These are phyloP conservation scores for Drosophila insularis DNA, from an alignment of 1,140 invertebrate genomes.

Conservation along the genomic window DNA sequence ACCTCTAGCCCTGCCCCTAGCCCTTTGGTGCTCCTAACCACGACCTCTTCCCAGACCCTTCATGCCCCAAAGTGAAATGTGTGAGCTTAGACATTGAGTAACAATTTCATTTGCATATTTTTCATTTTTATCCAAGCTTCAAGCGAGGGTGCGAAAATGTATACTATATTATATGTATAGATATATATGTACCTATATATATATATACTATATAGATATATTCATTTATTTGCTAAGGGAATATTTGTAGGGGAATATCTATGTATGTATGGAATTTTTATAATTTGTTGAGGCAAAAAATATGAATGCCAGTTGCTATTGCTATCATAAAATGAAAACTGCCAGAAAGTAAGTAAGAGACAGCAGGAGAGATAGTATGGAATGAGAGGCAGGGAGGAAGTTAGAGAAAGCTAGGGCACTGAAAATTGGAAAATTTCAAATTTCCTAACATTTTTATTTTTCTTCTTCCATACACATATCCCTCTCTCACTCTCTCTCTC, in stretches of 20 bases:
- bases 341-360: constrained; percentile 17
- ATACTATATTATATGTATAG: constrained; percentile 26
- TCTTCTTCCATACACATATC: neutral
- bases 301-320: constrained; percentile 46
- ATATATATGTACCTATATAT: neutral
- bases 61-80: constrained; percentile 28
- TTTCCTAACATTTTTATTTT: constrained; percentile 49
- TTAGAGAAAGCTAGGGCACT: constrained; percentile 43
- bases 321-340: constrained; percentile 55
- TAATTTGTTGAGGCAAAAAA: constrained; percentile 31
- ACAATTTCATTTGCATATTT: constrained; percentile 81
- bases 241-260: constrained; percentile 35
- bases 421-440: constrained; percentile 80
- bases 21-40: neutral
- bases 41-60: neutral
- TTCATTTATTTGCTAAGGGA: neutral
- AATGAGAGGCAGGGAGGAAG: neutral
- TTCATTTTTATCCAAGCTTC: constrained; percentile 58
- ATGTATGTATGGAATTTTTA: constrained; percentile 19
- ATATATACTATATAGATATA: constrained; percentile 1
- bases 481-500: neutral
- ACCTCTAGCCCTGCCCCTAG: neutral
- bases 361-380: neutral
- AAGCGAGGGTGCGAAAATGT: constrained; percentile 53
- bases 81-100: constrained; percentile 66